Conservation (phyloP, 1,140 invertebrate genomes). For the Zaprionus davidi region DNA sequence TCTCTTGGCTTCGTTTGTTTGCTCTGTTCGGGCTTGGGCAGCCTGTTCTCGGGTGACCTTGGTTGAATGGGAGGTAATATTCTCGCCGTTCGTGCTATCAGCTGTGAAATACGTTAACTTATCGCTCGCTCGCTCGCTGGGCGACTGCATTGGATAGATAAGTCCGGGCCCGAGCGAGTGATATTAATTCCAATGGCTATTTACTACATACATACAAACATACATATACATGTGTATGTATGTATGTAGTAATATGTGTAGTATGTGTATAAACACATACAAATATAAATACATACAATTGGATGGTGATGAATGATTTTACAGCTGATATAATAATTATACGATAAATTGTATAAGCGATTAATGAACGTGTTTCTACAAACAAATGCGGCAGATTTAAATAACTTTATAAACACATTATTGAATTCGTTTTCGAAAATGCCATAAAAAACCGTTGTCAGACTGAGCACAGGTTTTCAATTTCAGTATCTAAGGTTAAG, state of each 20-base stretch:
- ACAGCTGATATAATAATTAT: slow-evolving; percentile 26
- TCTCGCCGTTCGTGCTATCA: slow-evolving; percentile 32
- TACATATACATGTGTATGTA: neutral
- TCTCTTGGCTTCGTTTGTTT: slow-evolving; percentile 14
- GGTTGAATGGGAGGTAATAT: slow-evolving; percentile 26
- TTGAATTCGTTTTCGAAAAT: neutral
- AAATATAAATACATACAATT: neutral
- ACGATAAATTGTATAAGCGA: slow-evolving; percentile 2
- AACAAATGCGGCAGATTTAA: neutral
- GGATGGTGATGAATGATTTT: neutral
- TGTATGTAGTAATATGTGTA: no score
- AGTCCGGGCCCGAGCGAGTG: slow-evolving; percentile 19
- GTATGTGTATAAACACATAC: no score
- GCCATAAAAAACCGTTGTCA: neutral
- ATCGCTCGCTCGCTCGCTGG: slow-evolving; percentile 25
- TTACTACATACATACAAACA: neutral
- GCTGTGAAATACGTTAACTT: slow-evolving; percentile 30
- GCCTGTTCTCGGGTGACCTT: slow-evolving; percentile 33
- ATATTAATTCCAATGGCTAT: slow-evolving; percentile 49
- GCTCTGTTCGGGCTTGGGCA: slow-evolving; percentile 8
- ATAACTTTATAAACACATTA: slow-evolving; percentile 2
- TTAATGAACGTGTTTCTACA: neutral
- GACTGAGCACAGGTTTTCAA: neutral
- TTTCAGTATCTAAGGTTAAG: neutral
- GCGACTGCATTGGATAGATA: slow-evolving; percentile 30